phyloP scores from a whole-genome alignment of 2,113 vertebrate genomes.

The Lonchura striata region DNA sequence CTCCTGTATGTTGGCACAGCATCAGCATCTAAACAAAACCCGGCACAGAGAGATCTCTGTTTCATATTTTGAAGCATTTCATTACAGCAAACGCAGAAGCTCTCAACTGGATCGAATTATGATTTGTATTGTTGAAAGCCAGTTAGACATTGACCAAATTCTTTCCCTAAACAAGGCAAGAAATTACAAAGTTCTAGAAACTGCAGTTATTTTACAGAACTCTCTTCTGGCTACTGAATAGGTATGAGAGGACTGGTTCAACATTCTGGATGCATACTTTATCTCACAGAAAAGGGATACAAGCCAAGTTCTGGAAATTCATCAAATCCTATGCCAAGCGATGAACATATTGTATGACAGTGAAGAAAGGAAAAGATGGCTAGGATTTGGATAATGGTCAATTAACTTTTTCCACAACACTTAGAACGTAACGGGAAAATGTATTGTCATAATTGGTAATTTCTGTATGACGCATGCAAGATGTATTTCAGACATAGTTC shows the following conservation, averaged over 20 bases:
- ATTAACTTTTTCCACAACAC: neutral
- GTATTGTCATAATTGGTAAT: neutral
- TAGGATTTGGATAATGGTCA: neutral
- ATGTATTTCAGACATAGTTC: neutral
- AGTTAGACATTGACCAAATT: neutral
- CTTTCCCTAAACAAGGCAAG: neutral
- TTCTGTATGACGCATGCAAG: neutral
- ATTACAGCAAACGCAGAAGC: neutral
- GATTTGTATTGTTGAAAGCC: neutral
- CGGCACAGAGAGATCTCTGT: neutral
- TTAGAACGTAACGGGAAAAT: neutral
- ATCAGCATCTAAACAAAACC: conserved; percentile 30
- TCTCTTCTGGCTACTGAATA: neutral
- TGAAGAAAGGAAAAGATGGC: neutral
- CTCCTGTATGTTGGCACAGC: conserved; percentile 20
- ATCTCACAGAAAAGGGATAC: neutral
- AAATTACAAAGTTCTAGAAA: neutral
- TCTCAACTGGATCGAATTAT: conserved; percentile 18
- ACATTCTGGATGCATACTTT: neutral
- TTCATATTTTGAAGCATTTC: conserved; percentile 28
- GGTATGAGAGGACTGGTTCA: neutral
- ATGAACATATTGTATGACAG: neutral
- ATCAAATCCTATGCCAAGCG: neutral
- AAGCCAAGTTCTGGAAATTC: neutral
- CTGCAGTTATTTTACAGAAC: neutral